A percentile compares a stretch with the other conserved stretches of the same genome.
These are phyloP conservation scores for Dolichoris vasculosae DNA, from an alignment of 1,140 invertebrate genomes.

Conservation along the genomic window DNA sequence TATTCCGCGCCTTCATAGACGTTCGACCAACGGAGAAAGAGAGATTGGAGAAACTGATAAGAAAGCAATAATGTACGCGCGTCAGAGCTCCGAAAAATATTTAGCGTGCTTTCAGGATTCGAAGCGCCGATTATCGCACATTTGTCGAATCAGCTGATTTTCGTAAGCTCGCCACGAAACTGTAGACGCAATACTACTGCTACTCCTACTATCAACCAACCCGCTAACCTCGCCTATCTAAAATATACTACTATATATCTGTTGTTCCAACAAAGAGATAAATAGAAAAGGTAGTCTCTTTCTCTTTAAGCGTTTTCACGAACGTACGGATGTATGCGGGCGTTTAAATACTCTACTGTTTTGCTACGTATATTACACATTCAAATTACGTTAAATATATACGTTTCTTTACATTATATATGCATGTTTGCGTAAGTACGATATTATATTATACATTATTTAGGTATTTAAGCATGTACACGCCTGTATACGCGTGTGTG, in stretches of 20 bases:
- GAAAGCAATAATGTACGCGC: not conserved
- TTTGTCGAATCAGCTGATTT: constrained; percentile 15
- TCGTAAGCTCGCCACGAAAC: not conserved
- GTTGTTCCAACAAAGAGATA: not conserved
- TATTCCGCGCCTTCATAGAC: not conserved
- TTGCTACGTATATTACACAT: too few species aligned
- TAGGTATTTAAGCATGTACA: too few species aligned
- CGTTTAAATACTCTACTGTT: too few species aligned
- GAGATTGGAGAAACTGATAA: not conserved
- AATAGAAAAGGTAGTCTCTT: not conserved
- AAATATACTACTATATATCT: not conserved
- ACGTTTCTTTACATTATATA: too few species aligned
- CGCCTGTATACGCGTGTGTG: too few species aligned
- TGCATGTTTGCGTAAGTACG: too few species aligned
- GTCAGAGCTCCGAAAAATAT: not conserved
- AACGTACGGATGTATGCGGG: too few species aligned
- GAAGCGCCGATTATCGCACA: not conserved
- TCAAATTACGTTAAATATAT: too few species aligned
- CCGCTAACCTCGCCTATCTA: not conserved
- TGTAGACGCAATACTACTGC: not conserved
- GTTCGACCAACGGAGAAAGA: not conserved
- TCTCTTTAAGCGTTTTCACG: too few species aligned
- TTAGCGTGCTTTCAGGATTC: not conserved
- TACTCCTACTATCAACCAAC: not conserved
- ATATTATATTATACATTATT: too few species aligned